Conservation (phyloP, 2,113 vertebrate genomes). For the Paedocypris sp. region DNA sequence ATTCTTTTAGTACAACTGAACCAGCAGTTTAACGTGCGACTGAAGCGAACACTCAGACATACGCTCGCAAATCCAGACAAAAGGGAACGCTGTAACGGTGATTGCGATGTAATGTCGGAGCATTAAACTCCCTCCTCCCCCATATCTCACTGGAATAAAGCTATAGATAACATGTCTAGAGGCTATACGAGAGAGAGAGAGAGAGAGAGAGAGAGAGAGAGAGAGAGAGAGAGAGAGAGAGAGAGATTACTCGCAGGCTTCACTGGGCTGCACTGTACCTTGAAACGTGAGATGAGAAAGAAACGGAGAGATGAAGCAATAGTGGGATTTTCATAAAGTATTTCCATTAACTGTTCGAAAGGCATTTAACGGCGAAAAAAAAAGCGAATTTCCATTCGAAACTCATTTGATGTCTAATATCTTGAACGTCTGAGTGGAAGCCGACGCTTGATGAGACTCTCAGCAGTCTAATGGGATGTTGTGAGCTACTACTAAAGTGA, state of each 20-base stretch:
- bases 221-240: slow-evolving; percentile 1
- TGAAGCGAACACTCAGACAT: neutral
- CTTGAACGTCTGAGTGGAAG: neutral
- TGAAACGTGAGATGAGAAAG: neutral
- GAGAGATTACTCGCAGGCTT: neutral
- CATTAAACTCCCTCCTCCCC: slow-evolving; percentile 6
- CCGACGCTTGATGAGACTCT: neutral
- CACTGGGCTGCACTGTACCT: neutral
- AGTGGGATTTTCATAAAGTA: slow-evolving; percentile 9
- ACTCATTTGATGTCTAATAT: no score
- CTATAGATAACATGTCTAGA: slow-evolving; percentile 19
- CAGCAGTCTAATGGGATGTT: no score
- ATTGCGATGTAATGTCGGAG: slow-evolving; percentile 8
- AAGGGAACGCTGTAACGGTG: neutral
- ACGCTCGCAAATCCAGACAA: slow-evolving; percentile 8
- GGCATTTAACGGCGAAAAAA: neutral
- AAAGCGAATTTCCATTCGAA: neutral
- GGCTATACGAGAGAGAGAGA: slow-evolving; percentile 5
- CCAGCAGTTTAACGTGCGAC: neutral
- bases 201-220: neutral
- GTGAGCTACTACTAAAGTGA: no score
- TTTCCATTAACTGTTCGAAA: neutral
- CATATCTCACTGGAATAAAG: slow-evolving; percentile 5
- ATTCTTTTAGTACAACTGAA: no score
- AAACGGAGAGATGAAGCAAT: neutral